These are phyloP conservation scores for Xenus cinereus DNA, from an alignment of 2,113 vertebrate genomes.

Conservation along the genomic window DNA sequence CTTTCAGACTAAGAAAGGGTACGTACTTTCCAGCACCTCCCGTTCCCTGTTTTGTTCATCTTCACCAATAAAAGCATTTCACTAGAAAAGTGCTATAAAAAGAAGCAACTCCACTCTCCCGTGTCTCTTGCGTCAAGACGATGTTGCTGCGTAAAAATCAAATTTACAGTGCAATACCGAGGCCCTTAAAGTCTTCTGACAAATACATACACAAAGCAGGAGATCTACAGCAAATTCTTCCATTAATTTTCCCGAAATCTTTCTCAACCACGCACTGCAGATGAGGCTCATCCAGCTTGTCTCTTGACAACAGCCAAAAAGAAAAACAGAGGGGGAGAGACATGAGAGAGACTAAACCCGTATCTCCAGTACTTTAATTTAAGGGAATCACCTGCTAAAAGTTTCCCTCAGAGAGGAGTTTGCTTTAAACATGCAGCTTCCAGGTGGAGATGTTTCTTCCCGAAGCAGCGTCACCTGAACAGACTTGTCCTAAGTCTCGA, in stretches of 20 bases:
- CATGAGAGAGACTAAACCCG: neutral
- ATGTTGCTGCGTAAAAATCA: neutral
- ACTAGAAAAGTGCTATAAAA: neutral
- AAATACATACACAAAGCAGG: neutral
- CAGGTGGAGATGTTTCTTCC: neutral
- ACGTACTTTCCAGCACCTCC: neutral
- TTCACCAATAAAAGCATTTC: neutral
- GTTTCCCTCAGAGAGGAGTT: neutral
- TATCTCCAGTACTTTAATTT: neutral
- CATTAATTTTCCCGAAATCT: neutral
- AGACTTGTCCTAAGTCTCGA: accelerated
- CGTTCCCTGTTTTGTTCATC: neutral
- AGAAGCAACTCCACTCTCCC: neutral
- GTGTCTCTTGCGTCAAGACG: neutral
- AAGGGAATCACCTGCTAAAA: neutral
- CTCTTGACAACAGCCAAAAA: neutral
- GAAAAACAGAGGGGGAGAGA: neutral
- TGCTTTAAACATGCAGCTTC: neutral
- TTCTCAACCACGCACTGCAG: neutral
- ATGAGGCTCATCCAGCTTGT: neutral
- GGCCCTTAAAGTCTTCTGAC: neutral
- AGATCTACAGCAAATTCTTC: neutral
- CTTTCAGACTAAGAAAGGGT: neutral
- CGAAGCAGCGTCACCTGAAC: neutral
- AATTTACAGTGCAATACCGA: neutral